Evolutionary conservation across 2,113 vertebrate species (phyloP), one percentile per base, ranked within the genome.

Genomic region (Platanista minor): DNA sequence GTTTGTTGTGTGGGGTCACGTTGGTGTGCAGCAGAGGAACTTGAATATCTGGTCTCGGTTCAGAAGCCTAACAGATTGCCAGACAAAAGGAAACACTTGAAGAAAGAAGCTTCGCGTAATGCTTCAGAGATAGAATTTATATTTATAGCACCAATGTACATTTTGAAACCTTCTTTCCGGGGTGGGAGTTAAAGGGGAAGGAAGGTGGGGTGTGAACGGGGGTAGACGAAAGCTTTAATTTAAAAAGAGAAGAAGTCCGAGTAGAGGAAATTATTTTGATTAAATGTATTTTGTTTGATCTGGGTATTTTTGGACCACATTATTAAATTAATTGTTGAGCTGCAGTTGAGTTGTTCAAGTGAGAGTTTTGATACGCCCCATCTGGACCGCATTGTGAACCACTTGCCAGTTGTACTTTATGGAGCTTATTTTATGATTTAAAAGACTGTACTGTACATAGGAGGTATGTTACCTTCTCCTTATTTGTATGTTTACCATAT

Each of bases 401-500:
- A 98, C 98, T 98, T 98, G 98, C 98, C 98, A 98, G 98, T 98
- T 98, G 98, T 98, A 98, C 98, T 98, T 98, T 98, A 98, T 98
- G 98, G 98, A 98, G 98, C 98, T 98, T 98, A 98, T 98, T 98
- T 99, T 99, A 99, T 99, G 99, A 98, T 99, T 99, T 99, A 98
- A 99, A 98, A 99, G 99, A 99, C 99, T 99, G 99, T 99, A 99
- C 99, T 99, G 99, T 99, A 99, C 98, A 99, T 98, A 98, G 98
- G 97, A 98, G 98, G 98, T 99, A 97, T 98, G 98, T 98, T 98
- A 98, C 99, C 99, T 99, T 99, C 98, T 98, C 98, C 98, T 99
- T 98, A 98, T 98, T 99, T 99, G 98, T 99, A 99, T 99, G 99
- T 99, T 99, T 99, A 99, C 99, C 99, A 99, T 99, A 99, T 99